Base-by-base conservation (phyloP, 1,140 invertebrate species). In the Leptonema lineaticorne region DNA sequence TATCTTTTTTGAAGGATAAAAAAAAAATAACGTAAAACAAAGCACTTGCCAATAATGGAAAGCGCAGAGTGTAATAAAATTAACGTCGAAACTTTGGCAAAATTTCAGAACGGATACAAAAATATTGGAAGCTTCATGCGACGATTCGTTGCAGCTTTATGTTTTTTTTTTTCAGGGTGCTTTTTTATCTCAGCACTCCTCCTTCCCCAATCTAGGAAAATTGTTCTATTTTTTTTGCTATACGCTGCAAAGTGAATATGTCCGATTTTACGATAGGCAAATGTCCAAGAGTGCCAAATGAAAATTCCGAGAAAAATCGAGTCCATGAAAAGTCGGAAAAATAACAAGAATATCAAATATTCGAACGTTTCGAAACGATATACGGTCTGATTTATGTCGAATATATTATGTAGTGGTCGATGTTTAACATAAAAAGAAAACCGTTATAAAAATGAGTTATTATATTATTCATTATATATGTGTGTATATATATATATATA, bases 201-300 rank as follows among this genome's bases (percentile, higher is more conserved):
- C 16, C 11, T 45, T 45, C 37, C 3, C 16, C 37, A 2, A 2
- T n/a, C 3, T 16, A 9, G 37, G 29, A 45, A 16, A 16, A 45
- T 45, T 4, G 37, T 9, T 14, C 14, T 14, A 14, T 4, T 45
- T 45, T 16, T 6, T 45, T 3, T 16, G n/a, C n/a, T n/a, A n/a
- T n/a, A n/a, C n/a, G n/a, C n/a, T n/a, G n/a, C n/a, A n/a, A n/a
- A n/a, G n/a, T n/a, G n/a, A n/a, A 41, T 41, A 41, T 16, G 9
- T 16, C 16, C 9, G 37, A 41, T 16, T 41, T 16, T 2, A 2
- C 4, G 20, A 53, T 26, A 53, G 50, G 50, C 20, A 53, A 53
- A 53, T 53, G 24, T 53, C 50, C 50, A 53, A 53, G 22, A 53
- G 37, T n/a, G n/a, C n/a, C n/a, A n/a, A n/a, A n/a, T n/a, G n/a